Conservation (phyloP, 2,888 invertebrate species). For the Tetrapedia diversipes region DNA sequence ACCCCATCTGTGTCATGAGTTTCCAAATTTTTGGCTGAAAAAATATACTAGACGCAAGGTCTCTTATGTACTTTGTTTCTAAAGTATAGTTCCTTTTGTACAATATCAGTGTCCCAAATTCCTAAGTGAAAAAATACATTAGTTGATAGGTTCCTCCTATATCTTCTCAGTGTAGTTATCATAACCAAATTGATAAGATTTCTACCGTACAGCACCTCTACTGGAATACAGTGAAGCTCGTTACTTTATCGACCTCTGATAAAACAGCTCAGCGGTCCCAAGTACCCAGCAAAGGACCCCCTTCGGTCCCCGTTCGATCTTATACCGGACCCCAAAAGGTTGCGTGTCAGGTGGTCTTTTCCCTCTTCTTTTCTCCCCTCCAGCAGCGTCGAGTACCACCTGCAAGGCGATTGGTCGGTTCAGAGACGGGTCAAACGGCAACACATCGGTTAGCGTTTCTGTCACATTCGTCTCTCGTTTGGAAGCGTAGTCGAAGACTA, state of each 20-base stretch:
- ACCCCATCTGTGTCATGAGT: too few species aligned
- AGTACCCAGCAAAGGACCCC: slow-evolving; percentile 1
- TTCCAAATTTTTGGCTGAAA: too few species aligned
- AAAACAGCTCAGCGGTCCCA: neutral
- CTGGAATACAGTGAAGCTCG: too few species aligned
- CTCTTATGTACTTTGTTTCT: too few species aligned
- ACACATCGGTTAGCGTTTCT: slow-evolving; percentile 72
- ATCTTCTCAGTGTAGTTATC: too few species aligned
- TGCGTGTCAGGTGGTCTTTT: slow-evolving; percentile 74
- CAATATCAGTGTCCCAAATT: too few species aligned
- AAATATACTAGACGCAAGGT: too few species aligned
- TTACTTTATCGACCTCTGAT: slow-evolving; percentile 26
- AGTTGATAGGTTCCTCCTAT: too few species aligned
- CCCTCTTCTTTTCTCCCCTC: slow-evolving; percentile 46
- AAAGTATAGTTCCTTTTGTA: too few species aligned
- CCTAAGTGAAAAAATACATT: too few species aligned
- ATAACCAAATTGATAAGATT: too few species aligned
- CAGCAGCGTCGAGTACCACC: slow-evolving; percentile 63
- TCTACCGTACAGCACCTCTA: too few species aligned
- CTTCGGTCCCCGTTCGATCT: slow-evolving; percentile 26
- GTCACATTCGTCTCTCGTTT: slow-evolving; percentile 66
- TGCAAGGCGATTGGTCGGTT: slow-evolving; percentile 74
- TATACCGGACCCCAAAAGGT: slow-evolving; percentile 70
- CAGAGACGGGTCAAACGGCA: slow-evolving; percentile 77
- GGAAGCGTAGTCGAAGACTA: slow-evolving; percentile 27